Conservation (phyloP, 92 coral and sea anemone species). For the Bergia sp. region DNA sequence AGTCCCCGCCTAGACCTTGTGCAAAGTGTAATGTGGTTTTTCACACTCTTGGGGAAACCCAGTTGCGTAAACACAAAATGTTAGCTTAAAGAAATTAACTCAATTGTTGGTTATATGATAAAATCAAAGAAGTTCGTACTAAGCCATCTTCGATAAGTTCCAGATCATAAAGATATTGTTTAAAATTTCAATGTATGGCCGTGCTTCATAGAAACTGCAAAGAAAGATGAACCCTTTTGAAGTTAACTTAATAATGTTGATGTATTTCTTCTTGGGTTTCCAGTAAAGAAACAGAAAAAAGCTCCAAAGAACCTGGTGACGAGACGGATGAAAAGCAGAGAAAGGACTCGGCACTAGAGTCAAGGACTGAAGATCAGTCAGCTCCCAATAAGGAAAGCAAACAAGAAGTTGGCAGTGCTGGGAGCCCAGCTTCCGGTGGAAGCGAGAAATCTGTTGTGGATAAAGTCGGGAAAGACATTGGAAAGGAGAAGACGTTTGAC, state of each 20-base stretch:
- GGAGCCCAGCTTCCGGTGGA: slow-evolving; percentile 8
- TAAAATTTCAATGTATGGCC: too few species aligned
- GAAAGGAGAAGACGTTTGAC: slow-evolving; percentile 36
- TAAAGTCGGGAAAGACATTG: background rate
- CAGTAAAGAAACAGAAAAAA: slow-evolving; percentile 28
- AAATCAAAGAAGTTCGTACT: too few species aligned
- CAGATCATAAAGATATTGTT: too few species aligned
- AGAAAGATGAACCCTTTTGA: too few species aligned
- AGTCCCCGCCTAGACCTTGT: background rate
- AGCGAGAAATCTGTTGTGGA: background rate
- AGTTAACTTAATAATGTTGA: background rate
- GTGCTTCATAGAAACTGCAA: too few species aligned
- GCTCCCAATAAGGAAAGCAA: background rate
- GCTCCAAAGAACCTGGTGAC: background rate
- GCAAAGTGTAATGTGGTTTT: too few species aligned
- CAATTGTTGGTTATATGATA: too few species aligned
- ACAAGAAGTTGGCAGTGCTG: slow-evolving; percentile 14
- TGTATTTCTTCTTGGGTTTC: background rate
- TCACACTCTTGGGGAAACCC: too few species aligned
- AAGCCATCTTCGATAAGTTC: too few species aligned
- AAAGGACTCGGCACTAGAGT: background rate
- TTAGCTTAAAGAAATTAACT: too few species aligned
- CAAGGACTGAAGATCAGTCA: background rate
- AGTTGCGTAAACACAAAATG: too few species aligned
- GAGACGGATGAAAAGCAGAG: slow-evolving; percentile 2